Base-by-base conservation (phyloP, 1,140 invertebrate species). In the Acyrthosiphon pisum region DNA sequence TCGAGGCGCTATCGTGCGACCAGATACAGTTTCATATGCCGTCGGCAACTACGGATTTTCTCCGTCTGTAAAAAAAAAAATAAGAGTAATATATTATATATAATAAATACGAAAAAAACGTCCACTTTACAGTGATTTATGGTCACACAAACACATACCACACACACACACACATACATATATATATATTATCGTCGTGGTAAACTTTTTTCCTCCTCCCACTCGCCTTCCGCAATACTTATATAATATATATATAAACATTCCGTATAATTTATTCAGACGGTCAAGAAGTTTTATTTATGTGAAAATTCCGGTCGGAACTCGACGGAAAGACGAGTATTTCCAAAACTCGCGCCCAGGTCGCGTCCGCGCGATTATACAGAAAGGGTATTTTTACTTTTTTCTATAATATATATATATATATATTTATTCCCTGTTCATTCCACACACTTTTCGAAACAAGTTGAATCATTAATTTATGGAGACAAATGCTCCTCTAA, bases 221-320 rank as follows among this genome's bases (percentile, higher is more conserved):
- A 6, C n/a, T n/a, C 18, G 14, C 60, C 14, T 76, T 76, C n/a
- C 60, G 30, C 11, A 76, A 76, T 76, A 76, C n/a, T 76, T 76
- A 76, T 76, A 60, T 30, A 11, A 22, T 68, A 76, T n/a, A 76
- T n/a, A n/a, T 68, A 68, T 30, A 68, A 30, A 76, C 60, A n/a
- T 76, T n/a, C 14, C 41, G 14, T 90, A 44, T 90, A 90, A 90
- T 90, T 90, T 90, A 90, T 90, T 90, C 89, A 41, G 53, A 90
- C 56, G 89, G 89, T 90, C 89, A 90, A 90, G 89, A 68, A 90
- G 89, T 90, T 90, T 68, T 90, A 90, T 90, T 90, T 68, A 68
- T 90, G 89, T 20, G 89, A 90, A 68, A 68, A 90, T 44, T 68
- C 89, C 53, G 89, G 37, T 89, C 48, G 48, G 35, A 56, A 56